Evolutionary conservation across 2,797 vertebrate species (phyloP), one percentile per base, ranked within the genome.

Genomic region (Enteromius radiatus): DNA sequence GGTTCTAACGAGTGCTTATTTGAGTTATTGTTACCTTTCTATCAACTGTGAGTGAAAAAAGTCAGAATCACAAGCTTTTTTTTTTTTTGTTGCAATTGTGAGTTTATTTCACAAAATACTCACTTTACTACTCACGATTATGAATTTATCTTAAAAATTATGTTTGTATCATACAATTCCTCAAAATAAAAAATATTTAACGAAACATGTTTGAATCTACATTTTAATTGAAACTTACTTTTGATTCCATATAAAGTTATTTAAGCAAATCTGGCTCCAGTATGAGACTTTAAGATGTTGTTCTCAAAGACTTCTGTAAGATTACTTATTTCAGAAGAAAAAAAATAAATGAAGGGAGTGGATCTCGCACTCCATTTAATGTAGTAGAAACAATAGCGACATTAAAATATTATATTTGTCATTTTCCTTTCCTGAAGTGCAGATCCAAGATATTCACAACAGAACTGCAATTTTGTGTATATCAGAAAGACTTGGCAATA

Each of bases 211-310:
- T 38, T 67, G 2, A 67, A 2, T 65, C 21, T n/a, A n/a, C n/a
- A n/a, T n/a, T 67, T 3, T 12, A 11, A 68, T 21, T 7, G 12
- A 45, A 45, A 45, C 65, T 68, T 21, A 15, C 36, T 68, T 67
- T 41, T 68, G 12, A 68, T 68, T 68, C 65, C 65, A 68, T 21
- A n/a, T n/a, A n/a, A 41, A 38, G 36, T 11, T 68, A 68, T 68
- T 6, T 68, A 23, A 38, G 67, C 3, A 69, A 23, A 43, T 23
- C 21, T 41, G 12, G 23, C 5, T n/a, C 43, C n/a, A 23, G 2
- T 23, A 5, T 23, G 21, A 68, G n/a, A 68, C 12, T 43, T 1
- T 68, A 68, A 14, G 0, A 23, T 8, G 0, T 21, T 7, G 21
- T n/a, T n/a, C n/a, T n/a, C n/a, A n/a, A 14, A 10, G 33, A 67